Evolutionary conservation across 2,797 vertebrate species (phyloP).

Genomic region (Gadopsis bispinosus): DNA sequence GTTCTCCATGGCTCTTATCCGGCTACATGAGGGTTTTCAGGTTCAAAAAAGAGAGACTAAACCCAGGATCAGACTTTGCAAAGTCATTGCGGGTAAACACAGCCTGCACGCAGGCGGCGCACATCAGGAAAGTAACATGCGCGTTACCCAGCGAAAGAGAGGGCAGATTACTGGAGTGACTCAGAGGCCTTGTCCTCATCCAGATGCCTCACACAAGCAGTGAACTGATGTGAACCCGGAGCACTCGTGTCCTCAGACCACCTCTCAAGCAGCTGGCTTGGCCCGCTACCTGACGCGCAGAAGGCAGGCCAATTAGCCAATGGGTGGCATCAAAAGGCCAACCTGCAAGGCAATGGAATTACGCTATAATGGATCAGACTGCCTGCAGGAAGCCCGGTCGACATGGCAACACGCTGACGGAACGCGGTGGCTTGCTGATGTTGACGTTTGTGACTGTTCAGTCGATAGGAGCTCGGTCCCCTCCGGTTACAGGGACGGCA

Average conservation of each 20-base stretch:
- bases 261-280: constrained; percentile 25
- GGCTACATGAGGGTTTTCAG: neutral
- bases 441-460: constrained; percentile 50
- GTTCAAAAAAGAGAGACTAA: constrained; percentile 6
- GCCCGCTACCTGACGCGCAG: constrained; percentile 55
- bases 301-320: constrained; percentile 68
- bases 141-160: neutral
- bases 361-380: constrained; percentile 71
- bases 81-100: constrained; percentile 36
- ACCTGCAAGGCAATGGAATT: constrained; percentile 51
- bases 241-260: constrained; percentile 35
- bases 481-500: constrained; percentile 50
- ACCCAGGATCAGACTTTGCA: neutral
- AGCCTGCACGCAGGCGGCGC: neutral
- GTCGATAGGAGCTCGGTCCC: constrained; percentile 36
- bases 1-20: constrained; percentile 7
- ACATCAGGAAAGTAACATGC: neutral
- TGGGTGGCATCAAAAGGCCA: constrained; percentile 72
- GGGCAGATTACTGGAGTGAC: constrained; percentile 18
- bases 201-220: constrained; percentile 23
- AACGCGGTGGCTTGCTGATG: constrained; percentile 35
- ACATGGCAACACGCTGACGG: constrained; percentile 52
- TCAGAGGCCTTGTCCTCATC: constrained; percentile 29
- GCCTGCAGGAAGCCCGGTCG: constrained; percentile 43
- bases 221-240: constrained; percentile 50